A percentile compares a stretch with the other conserved stretches of the same genome.
Conservation (phyloP, 2,113 vertebrate genomes). For the Rana temporaria region DNA sequence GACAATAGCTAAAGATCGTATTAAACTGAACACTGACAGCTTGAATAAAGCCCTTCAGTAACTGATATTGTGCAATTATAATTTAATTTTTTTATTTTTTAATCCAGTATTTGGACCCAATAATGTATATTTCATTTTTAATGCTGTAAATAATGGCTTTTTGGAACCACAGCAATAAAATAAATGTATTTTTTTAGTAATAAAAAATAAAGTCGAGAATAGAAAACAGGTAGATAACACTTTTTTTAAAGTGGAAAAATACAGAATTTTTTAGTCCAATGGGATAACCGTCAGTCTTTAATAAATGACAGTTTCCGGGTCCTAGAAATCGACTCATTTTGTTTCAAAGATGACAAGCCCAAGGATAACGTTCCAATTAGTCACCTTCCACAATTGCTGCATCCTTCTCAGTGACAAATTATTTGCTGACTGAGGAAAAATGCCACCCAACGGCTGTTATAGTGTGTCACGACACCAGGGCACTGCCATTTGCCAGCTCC, state of each 20-base stretch:
- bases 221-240: neutral
- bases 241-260: neutral
- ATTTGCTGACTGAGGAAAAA: conserved; percentile 2
- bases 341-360: neutral
- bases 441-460: neutral
- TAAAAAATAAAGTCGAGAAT: neutral
- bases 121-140: too few relatives aligned
- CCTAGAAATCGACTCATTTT: neutral
- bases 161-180: neutral
- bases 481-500: conserved; percentile 1
- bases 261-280: neutral
- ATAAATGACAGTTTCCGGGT: neutral
- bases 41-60: too few relatives aligned
- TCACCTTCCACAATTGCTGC: neutral
- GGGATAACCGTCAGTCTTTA: neutral
- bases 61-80: too few relatives aligned
- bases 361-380: neutral
- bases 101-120: too few relatives aligned
- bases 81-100: too few relatives aligned
- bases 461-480: conserved; percentile 12
- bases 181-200: neutral
- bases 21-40: too few relatives aligned
- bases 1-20: too few relatives aligned
- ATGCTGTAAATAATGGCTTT: too few relatives aligned
- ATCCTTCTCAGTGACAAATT: conserved; percentile 2